Conservation (phyloP, 2,888 invertebrate genomes). For the Trissoscelio sp. region DNA sequence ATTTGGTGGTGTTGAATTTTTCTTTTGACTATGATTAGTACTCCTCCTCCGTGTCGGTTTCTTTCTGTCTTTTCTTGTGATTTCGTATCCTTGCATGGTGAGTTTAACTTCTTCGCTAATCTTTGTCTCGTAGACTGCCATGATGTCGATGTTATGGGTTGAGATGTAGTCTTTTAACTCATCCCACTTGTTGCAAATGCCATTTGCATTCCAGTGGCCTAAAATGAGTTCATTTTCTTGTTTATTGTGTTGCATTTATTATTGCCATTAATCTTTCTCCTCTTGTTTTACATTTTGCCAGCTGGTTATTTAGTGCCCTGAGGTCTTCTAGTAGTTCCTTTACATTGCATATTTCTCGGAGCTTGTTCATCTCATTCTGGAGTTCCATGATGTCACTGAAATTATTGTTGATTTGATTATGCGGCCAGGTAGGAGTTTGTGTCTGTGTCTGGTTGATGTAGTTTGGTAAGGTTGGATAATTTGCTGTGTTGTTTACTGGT, state of each 20-base stretch:
- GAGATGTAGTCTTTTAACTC: constrained; percentile 40
- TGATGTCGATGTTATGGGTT: neutral
- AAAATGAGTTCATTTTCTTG: neutral
- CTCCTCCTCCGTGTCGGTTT: constrained; percentile 4
- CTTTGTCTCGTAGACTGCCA: constrained; percentile 7
- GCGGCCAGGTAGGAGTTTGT: no score
- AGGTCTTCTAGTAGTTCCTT: no score
- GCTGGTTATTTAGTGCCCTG: neutral
- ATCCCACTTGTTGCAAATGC: no score
- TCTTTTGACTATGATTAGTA: neutral
- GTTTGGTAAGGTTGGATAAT: no score
- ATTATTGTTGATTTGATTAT: no score
- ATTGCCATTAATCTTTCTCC: neutral
- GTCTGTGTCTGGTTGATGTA: no score
- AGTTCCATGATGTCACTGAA: no score
- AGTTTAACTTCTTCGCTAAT: neutral
- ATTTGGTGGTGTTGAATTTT: neutral
- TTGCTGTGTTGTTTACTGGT: no score
- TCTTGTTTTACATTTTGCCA: neutral
- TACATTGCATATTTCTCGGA: no score
- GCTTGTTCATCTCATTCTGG: no score
- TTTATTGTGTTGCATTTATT: constrained; percentile 13
- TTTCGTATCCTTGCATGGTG: neutral
- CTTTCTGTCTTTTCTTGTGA: neutral
- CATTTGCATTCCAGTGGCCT: constrained; percentile 53